Base-by-base conservation (phyloP, 64 coral and sea anemone genomes). In the Astreopora myriophthalma region DNA sequence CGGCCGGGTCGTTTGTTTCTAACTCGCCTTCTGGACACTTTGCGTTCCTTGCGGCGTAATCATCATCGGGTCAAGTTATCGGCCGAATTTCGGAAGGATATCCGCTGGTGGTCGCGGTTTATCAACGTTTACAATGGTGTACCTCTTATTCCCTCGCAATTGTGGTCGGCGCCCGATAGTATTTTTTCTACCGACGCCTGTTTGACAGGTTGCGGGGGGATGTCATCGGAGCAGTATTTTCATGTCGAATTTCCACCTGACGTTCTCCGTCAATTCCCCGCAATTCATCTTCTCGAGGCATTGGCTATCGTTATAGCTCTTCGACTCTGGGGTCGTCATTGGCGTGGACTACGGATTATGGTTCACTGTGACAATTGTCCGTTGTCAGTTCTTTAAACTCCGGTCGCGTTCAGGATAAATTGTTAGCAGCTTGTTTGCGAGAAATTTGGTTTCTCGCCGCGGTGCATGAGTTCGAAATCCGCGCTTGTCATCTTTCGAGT, bases 131-230 rank as follows among this genome's bases (percentile, higher is more conserved):
- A 74, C 26, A 88, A 88, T 75, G 71, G 86, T 29, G 71, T 88
- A 0, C 63, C 86, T 11, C 34, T 73, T 51, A 88, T 88, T 32
- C 40, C 36, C 10, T 8, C 86, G 44, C 63, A 30, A 17, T 2
- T 8, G 3, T 87, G 85, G 86, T 74, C 73, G 12, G 17, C 48
- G 34, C 52, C 62, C 1, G 87, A 89, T 79, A 55, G 7, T 37
- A 12, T 89, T 57, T 89, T 89, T 63, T 19, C 55, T 11, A 79
- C 87, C 2, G 87, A 89, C 33, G 74, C 57, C 4, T 89, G 87
- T 46, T 76, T 89, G 35, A 28, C 87, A 17, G 73, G 87, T 36
- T 89, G 87, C 62, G 60, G 87, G 3, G 87, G 87, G 26, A 17
- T 89, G 5, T 42, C 71, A 0, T 1, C 16, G 40, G 13, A 61